Percentiles rank a stretch among this genome's conserved stretches.
phyloP scores from a whole-genome alignment of 2,888 invertebrate species.

The Dilophus febrilis region DNA sequence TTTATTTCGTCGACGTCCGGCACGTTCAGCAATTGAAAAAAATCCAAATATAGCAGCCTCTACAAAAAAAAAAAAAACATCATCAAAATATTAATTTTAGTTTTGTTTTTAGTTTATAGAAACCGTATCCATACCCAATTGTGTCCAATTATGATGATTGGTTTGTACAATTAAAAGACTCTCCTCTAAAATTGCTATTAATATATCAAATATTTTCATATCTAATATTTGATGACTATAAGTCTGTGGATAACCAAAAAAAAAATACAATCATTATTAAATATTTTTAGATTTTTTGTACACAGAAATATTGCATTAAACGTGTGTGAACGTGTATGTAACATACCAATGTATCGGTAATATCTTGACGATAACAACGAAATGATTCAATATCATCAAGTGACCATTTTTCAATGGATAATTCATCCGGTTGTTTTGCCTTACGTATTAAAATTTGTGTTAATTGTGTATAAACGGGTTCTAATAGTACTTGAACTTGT shows the following conservation, averaged over 20 bases:
- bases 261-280: too few relatives aligned
- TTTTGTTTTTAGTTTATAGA: slow-evolving; percentile 22
- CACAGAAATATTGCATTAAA: too few relatives aligned
- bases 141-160: slow-evolving; percentile 35
- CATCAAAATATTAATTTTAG: background rate
- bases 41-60: slow-evolving; percentile 52
- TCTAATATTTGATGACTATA: slow-evolving; percentile 75
- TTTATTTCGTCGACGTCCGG: slow-evolving; percentile 37
- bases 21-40: slow-evolving; percentile 43
- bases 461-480: slow-evolving; percentile 62
- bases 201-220: slow-evolving; percentile 49
- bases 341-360: slow-evolving; percentile 62
- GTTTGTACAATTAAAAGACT: slow-evolving; percentile 31
- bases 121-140: slow-evolving; percentile 29
- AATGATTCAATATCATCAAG: slow-evolving; percentile 73
- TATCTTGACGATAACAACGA: slow-evolving; percentile 73
- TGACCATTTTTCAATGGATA: slow-evolving; percentile 39
- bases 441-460: slow-evolving; percentile 62
- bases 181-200: slow-evolving; percentile 45
- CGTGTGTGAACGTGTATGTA: too few relatives aligned
- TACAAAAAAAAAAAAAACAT: slow-evolving; percentile 9
- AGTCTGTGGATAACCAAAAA: slow-evolving; percentile 13
- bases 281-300: too few relatives aligned
- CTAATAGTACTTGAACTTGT: slow-evolving; percentile 36
- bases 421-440: slow-evolving; percentile 52